Base-by-base conservation (phyloP, 2,888 invertebrate species). In the Athalia rosae region DNA sequence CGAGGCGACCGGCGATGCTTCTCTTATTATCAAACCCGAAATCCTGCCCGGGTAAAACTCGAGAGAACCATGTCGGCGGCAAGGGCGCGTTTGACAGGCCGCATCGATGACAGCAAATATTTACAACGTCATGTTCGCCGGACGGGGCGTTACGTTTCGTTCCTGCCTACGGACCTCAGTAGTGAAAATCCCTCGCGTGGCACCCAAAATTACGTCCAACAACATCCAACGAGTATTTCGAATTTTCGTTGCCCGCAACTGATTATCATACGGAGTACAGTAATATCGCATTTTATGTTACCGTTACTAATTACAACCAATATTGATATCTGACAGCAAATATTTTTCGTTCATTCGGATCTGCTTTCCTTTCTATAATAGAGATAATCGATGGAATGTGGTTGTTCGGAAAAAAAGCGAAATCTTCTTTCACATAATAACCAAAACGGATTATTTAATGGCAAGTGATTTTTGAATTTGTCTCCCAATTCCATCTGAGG, bases 91-190 rank as follows among this genome's bases (percentile, higher is more conserved):
- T 80, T 58, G 76, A 79, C 79, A 81, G 79, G 81, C 80, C 78
- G 79, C 80, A 79, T 83, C 87, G 87, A 87, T 87, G 88, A 87
- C 87, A 88, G 88, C 85, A 86, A 88, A 87, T 88, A 88, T 88
- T 88, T 88, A 88, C 86, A 86, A 85, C 87, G 84, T 83, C 85
- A 84, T 84, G 84, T 85, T 84, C 85, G 87, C 83, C 85, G 86
- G 83, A 79, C 78, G 59, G 61, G 59, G 74, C 53, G 69, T 69
- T 56, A 3, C 71, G 8, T 69, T 56, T 43, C 59, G 73, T 58
- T 28, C 58, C 73, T 28, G 45, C 48, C 48, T 62, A 8, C 7
- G 47, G 59, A 50, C 48, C 59, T 59, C 15, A 41, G 47, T 13
- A 47, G 8, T 41, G 45, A n/a, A 47, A 53, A 41, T 15, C 6